These are phyloP conservation scores for Pao palembangensis DNA, from an alignment of 2,113 vertebrate species.

Conservation along the genomic window DNA sequence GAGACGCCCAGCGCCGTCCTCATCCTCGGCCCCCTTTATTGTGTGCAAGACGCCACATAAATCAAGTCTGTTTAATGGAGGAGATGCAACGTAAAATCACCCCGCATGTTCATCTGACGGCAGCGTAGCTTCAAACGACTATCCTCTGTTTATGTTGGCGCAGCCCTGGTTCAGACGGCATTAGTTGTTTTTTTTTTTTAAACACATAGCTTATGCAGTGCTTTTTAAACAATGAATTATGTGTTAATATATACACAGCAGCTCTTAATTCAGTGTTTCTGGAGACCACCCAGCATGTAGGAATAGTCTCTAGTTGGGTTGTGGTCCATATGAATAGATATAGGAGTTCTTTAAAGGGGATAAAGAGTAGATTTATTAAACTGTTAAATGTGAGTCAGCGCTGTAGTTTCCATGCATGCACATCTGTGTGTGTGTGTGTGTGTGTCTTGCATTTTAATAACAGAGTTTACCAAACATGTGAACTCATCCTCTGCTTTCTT, in stretches of 20 bases:
- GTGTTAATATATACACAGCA: constrained; percentile 41
- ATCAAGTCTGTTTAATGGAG: constrained; percentile 17
- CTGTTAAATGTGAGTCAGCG: constrained; percentile 16
- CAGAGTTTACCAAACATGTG: constrained; percentile 42
- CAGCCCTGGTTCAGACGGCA: constrained; percentile 5
- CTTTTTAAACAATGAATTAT: constrained; percentile 20
- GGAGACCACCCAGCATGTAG: constrained; percentile 57
- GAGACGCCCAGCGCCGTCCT: constrained; percentile 14
- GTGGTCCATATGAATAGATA: constrained; percentile 16
- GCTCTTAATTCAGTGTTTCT: constrained; percentile 36
- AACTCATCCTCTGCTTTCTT: constrained; percentile 42
- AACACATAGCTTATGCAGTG: background rate
- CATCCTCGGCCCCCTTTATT: constrained; percentile 27
- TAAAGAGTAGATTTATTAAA: constrained; percentile 22
- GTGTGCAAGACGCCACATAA: constrained; percentile 23
- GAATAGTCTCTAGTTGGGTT: constrained; percentile 27
- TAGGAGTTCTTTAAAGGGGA: constrained; percentile 14
- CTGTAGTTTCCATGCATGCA: constrained; percentile 11
- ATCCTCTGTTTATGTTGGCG: background rate
- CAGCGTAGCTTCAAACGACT: constrained; percentile 28
- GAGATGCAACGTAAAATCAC: constrained; percentile 11
- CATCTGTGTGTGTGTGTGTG: constrained; percentile 1
- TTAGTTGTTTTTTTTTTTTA: constrained; percentile 4
- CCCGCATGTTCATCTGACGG: constrained; percentile 8
- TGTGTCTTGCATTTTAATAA: constrained; percentile 47